phyloP scores from a whole-genome alignment of 1,140 invertebrate species.

The Megalopta genalis region DNA sequence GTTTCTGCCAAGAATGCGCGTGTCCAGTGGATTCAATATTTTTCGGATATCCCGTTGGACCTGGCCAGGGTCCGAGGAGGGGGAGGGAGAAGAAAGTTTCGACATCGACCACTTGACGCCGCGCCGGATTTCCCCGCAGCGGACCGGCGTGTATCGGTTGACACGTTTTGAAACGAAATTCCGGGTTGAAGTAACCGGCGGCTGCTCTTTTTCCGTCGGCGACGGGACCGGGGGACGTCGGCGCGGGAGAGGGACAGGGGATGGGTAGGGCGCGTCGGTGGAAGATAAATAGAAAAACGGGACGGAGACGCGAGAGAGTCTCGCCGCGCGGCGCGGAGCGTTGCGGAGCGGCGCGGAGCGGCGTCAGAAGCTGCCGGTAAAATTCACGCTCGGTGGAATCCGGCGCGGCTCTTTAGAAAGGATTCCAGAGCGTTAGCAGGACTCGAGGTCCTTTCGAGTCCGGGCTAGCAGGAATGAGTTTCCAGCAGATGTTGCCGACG shows the following conservation, averaged over 20 bases:
- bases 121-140: neutral
- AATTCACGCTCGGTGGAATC: constrained; percentile 51
- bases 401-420: constrained; percentile 41
- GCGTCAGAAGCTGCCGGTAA: constrained; percentile 36
- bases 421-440: constrained; percentile 49
- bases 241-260: too few species aligned
- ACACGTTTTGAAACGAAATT: constrained; percentile 41
- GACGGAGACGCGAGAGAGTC: neutral
- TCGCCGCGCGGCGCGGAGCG: neutral
- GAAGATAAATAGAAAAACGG: constrained; percentile 24
- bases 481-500: constrained; percentile 61
- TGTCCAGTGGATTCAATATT: too few species aligned
- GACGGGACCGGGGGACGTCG: neutral
- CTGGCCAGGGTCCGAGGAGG: too few species aligned
- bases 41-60: too few species aligned
- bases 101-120: too few species aligned
- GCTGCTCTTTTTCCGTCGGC: neutral
- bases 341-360: too few species aligned
- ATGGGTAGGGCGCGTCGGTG: neutral
- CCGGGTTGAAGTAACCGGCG: constrained; percentile 23
- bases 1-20: too few species aligned
- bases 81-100: too few species aligned
- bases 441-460: constrained; percentile 46
- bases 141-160: constrained; percentile 20
- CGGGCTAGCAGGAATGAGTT: constrained; percentile 48